Conservation (phyloP, 2,797 vertebrate species). For the Podargus strigoides region DNA sequence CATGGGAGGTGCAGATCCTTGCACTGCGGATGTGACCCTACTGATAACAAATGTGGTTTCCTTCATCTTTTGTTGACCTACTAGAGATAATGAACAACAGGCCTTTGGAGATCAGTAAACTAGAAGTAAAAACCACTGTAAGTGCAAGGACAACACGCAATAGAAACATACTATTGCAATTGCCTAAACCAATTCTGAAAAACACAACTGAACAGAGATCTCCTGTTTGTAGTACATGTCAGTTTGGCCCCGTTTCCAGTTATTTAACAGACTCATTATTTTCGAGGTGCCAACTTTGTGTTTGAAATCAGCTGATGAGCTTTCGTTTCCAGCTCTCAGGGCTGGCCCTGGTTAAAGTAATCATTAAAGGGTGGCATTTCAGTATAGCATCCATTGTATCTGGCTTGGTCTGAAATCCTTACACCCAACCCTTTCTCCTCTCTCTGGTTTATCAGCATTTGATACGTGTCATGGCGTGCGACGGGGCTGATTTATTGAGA, state of each 20-base stretch:
- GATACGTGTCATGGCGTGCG: background rate
- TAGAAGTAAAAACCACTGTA: background rate
- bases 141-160: background rate
- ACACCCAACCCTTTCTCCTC: background rate
- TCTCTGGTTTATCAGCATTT: background rate
- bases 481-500: background rate
- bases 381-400: background rate
- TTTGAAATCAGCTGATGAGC: background rate
- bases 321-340: background rate
- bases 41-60: background rate
- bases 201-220: background rate
- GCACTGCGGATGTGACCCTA: background rate
- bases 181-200: background rate
- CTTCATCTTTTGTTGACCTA: conserved; percentile 19
- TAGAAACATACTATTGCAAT: background rate
- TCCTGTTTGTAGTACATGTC: background rate
- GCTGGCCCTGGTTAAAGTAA: background rate
- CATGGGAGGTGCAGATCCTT: background rate
- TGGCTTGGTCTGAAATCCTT: background rate
- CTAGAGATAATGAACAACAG: background rate
- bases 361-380: background rate
- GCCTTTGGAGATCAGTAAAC: background rate
- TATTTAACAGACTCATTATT: background rate
- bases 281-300: background rate
- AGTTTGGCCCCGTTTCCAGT: background rate